phyloP scores from a whole-genome alignment of 2,113 vertebrate species.

The Cranoglanis bouderius region DNA sequence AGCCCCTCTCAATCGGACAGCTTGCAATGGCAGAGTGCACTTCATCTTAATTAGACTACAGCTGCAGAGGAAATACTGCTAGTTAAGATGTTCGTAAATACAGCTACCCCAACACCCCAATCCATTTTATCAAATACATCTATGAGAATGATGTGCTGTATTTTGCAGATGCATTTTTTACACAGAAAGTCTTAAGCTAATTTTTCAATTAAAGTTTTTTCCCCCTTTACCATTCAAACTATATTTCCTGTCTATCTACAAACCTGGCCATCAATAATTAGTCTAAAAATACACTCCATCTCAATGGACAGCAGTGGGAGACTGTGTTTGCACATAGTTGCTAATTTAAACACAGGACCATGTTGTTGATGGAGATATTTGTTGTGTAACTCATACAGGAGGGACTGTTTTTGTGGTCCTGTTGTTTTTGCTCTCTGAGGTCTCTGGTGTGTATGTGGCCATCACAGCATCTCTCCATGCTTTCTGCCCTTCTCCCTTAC shows the following conservation, averaged over 20 bases:
- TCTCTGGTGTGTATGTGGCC: conserved; percentile 14
- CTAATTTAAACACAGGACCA: conserved; percentile 13
- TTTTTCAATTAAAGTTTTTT: background rate
- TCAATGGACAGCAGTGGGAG: background rate
- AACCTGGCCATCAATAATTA: background rate
- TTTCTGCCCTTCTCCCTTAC: background rate
- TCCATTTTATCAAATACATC: background rate
- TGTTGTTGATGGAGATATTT: conserved; percentile 9
- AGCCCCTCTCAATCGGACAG: background rate
- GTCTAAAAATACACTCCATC: background rate
- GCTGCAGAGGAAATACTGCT: background rate
- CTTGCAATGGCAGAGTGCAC: conserved; percentile 33
- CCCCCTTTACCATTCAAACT: background rate
- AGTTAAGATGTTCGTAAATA: background rate
- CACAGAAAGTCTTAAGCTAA: background rate
- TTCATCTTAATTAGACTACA: conserved; percentile 2
- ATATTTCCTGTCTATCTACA: background rate
- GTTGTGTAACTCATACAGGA: conserved; percentile 11
- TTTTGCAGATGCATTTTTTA: background rate
- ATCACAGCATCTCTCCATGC: background rate
- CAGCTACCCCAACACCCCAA: background rate
- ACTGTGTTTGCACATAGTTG: background rate
- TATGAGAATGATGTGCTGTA: background rate
- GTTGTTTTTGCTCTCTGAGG: background rate
- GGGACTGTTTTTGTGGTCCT: background rate